Evolutionary conservation across 1,140 invertebrate species (phyloP), one percentile per base, ranked within the genome.

Genomic region (Psix sp.): DNA sequence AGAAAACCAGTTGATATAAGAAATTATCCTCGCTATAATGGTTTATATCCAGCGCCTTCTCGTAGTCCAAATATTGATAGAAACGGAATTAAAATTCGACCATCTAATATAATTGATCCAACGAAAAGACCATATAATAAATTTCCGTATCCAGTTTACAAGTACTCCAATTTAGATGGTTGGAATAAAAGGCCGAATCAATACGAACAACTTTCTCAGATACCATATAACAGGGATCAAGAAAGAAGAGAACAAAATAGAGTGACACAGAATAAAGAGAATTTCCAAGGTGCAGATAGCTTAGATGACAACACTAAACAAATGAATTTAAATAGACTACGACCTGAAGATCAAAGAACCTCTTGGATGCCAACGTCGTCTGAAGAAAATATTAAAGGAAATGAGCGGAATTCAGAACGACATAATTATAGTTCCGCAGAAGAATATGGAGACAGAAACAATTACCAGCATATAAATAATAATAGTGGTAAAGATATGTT

Each of bases 311-410:
- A 38, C 11, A 80, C 80, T 10, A 83, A 84, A 33, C 59, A 83
- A 33, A 66, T 67, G 2, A 78, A 70, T 73, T 77, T 82, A 31
- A 72, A 38, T 52, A 16, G 56, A 33, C 54, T 65, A 10, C 65
- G 72, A 2, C 73, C 56, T 21, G 76, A 81, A 3, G 79, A 81
- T 0, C 78, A 74, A 0, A 79, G 81, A 6, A 3, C 79, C 11
- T 86, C 84, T 0, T 88, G 87, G 87, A 76, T 89, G 9, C 84
- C 87, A 57, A 80, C 88, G 5, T 84, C 86, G 10, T 84, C 88
- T 0, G 83, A 88, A 31, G 76, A 88, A 0, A 88, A 76, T 54
- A 81, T 88, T 29, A 88, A 88, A 20, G 85, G 88, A 18, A 85
- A 86, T 36, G 86, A 85, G 3, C 79, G 81, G 15, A 73, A 85